Evolutionary conservation across 2,888 invertebrate genomes (phyloP), one percentile per base, ranked within the genome.

Genomic region (Drosophila pegasa): DNA sequence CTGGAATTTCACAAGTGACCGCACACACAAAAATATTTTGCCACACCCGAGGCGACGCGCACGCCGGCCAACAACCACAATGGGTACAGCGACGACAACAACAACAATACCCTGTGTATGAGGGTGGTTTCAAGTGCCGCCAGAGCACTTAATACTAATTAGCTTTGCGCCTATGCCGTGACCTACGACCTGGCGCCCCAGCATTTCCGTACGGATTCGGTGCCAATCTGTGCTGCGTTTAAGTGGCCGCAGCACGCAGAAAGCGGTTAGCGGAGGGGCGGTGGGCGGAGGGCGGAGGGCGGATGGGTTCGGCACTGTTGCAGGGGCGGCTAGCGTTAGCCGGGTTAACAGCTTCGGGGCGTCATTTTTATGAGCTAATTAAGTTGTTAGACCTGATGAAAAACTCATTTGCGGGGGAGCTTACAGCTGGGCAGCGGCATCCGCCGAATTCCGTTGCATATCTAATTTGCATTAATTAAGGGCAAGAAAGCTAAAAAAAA

Each of bases 371-470:
- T 85, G 86, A 82, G 86, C 89, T 86, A 86, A 86, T 86, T 86
- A 86, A 89, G 86, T 86, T 89, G 89, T 86, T 86, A 87, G 85
- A 76, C 89, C 73, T 89, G 86, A 86, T 86, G 86, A 89, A 86
- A 89, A 86, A 86, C 80, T 85, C 89, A 81, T 86, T 89, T 85
- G 48, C 35, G 52, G 38, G 71, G 71, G 16, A 1, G 18, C 1
- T 40, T 40, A 3, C 10, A n/a, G n/a, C n/a, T 29, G 6, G 16
- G 25, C 9, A n/a, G 9, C 2, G 35, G 33, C 33, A n/a, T 48
- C 41, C 47, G 48, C 55, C 33, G 61, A 70, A 60, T 61, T 51
- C 57, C 45, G 69, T 68, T 67, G 71, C 78, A 84, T 87, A 84
- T 80, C 84, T 87, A 80, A 85, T 88, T 88, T 85, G 87, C 87